Conservation (phyloP, 1,140 invertebrate genomes). For the Parapsyche elsis region DNA sequence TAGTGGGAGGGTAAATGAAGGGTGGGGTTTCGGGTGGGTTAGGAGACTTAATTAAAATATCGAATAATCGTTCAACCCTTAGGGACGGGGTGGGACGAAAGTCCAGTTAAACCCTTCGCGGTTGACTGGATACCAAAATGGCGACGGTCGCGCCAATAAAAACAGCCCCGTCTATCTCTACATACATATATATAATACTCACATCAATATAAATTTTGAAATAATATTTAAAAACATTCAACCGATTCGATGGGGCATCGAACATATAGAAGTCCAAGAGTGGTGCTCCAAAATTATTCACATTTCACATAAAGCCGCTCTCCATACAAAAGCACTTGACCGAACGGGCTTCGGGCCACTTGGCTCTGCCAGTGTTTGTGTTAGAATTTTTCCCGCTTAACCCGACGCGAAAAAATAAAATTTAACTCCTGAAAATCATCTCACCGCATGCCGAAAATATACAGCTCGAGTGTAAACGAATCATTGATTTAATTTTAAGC, state of each 20-base stretch:
- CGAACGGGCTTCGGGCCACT: constrained; percentile 27
- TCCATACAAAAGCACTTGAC: constrained; percentile 32
- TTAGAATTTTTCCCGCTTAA: constrained; percentile 29
- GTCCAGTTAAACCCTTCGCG: constrained; percentile 36
- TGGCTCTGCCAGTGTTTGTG: constrained; percentile 24
- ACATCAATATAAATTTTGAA: neutral
- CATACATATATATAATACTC: too few species aligned
- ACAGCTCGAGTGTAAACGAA: too few species aligned
- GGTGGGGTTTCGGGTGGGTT: constrained; percentile 27
- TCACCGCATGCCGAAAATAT: neutral
- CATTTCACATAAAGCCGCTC: constrained; percentile 24
- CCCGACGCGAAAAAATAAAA: neutral
- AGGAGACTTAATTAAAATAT: constrained; percentile 55
- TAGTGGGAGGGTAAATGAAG: neutral
- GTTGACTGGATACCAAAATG: constrained; percentile 37
- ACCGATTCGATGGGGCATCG: neutral
- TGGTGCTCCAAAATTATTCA: constrained; percentile 38
- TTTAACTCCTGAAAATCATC: neutral
- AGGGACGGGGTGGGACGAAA: constrained; percentile 26
- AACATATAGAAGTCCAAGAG: neutral
- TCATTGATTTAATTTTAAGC: neutral
- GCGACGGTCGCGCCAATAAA: constrained; percentile 27
- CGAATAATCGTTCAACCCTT: constrained; percentile 49
- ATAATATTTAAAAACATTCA: neutral
- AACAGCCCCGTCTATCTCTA: neutral